A percentile compares a stretch with the other conserved stretches of the same genome.
Evolutionary conservation across 2,113 vertebrate genomes (phyloP).

Genomic region (Sturnus vulgaris): DNA sequence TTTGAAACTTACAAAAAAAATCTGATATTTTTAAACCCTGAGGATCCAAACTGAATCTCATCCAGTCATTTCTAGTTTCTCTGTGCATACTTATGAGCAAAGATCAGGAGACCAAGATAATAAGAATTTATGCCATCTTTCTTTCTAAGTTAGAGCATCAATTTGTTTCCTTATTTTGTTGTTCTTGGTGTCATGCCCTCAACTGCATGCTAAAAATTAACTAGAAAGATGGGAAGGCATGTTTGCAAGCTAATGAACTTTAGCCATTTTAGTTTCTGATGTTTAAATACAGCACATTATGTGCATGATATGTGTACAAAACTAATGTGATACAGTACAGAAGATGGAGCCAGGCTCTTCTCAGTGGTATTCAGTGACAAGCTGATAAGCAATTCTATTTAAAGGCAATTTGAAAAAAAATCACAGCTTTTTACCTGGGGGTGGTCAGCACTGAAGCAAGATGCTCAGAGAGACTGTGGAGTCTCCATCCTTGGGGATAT

Average conservation of each 20-base stretch:
- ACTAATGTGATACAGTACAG: not conserved
- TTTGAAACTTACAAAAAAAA: not conserved
- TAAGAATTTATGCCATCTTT: not conserved
- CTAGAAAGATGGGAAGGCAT: not conserved
- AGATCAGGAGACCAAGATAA: not conserved
- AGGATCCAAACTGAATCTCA: not conserved
- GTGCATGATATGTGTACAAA: not conserved
- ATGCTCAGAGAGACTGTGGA: not conserved
- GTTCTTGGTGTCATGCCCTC: not conserved
- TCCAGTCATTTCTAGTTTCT: not conserved
- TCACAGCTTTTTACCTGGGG: not conserved
- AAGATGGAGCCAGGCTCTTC: not conserved
- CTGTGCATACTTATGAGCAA: not conserved
- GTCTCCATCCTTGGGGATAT: not conserved
- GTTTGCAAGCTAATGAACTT: not conserved
- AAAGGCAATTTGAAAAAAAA: not conserved
- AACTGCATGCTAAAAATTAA: not conserved
- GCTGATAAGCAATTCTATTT: not conserved
- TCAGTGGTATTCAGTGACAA: not conserved
- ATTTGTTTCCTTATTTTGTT: not conserved
- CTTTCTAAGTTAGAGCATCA: not conserved
- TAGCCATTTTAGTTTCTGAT: not conserved
- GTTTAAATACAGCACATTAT: not conserved
- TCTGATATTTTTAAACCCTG: not conserved
- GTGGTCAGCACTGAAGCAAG: not conserved